These are phyloP conservation scores for Trichechus manatus DNA, from an alignment of 2,113 vertebrate species.

Conservation along the genomic window DNA sequence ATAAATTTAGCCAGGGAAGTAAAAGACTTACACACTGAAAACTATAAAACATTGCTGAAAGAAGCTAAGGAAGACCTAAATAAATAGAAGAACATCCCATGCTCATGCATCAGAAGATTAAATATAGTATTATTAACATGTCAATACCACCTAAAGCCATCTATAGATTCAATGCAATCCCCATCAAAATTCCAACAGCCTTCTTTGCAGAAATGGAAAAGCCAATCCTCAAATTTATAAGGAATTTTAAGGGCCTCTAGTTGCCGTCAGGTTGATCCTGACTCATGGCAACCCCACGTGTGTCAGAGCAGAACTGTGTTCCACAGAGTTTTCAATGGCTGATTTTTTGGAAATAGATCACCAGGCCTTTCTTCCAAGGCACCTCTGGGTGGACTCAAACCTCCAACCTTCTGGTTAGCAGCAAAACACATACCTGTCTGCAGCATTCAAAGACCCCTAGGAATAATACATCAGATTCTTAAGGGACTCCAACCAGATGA, in stretches of 20 bases:
- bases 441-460: neutral
- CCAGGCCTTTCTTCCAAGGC: neutral
- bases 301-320: neutral
- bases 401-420: neutral
- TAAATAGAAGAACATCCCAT: neutral
- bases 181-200: neutral
- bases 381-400: neutral
- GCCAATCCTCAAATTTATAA: neutral
- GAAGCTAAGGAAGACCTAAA: neutral
- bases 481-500: neutral
- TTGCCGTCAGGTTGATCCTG: neutral
- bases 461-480: neutral
- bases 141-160: neutral
- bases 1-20: neutral
- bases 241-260: neutral
- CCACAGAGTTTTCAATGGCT: neutral
- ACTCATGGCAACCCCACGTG: neutral
- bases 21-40: neutral
- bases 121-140: neutral
- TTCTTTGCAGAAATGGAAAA: too few species aligned
- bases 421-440: neutral
- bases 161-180: neutral
- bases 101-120: neutral
- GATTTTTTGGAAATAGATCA: neutral
- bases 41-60: neutral